A percentile compares a stretch with the other conserved stretches of the same genome.
Evolutionary conservation across 2,113 vertebrate species (phyloP).

Genomic region (Scopus umbretta): DNA sequence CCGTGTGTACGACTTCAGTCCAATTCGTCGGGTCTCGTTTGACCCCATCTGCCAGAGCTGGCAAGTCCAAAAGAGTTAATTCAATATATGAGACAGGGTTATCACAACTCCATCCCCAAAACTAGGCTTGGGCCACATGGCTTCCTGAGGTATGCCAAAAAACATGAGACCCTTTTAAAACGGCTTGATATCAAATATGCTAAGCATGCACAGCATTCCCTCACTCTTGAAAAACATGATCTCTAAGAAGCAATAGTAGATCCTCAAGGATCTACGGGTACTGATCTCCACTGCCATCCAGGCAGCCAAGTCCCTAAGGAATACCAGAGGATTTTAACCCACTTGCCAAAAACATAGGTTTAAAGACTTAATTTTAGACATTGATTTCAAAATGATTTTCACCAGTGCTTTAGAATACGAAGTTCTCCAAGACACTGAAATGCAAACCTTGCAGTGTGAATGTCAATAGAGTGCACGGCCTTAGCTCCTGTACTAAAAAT

Average conservation of each 20-base stretch:
- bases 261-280: background rate
- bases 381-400: background rate
- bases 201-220: background rate
- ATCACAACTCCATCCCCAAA: slow-evolving; percentile 18
- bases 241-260: background rate
- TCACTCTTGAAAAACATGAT: background rate
- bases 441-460: background rate
- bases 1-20: background rate
- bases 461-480: rapidly evolving
- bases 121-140: background rate
- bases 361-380: background rate
- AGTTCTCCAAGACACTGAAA: background rate
- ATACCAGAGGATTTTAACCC: background rate
- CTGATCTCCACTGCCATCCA: background rate
- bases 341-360: background rate
- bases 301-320: background rate
- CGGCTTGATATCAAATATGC: background rate
- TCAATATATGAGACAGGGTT: background rate
- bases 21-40: background rate
- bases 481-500: background rate
- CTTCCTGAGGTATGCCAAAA: background rate
- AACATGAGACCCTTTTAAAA: background rate
- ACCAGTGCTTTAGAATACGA: background rate
- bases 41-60: background rate
- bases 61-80: background rate